Base-by-base conservation (phyloP, 2,113 vertebrate genomes). In the Brachionichthys hirsutus region DNA sequence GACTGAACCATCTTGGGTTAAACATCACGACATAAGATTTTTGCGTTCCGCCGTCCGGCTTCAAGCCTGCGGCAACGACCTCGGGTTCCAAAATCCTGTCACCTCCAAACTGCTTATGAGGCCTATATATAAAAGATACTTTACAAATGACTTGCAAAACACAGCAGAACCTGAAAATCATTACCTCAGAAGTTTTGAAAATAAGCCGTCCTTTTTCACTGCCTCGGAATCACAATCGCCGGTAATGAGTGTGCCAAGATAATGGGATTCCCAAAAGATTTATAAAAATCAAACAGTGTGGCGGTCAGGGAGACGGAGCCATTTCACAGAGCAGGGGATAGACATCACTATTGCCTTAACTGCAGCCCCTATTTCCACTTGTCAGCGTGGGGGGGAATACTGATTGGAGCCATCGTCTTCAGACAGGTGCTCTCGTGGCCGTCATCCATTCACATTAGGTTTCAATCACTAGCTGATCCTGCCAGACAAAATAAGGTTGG, bases 401-500 rank as follows among this genome's bases (percentile, higher is more conserved):
- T 72, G 75, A 83, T 81, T 75, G 65, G 58, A 83, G 63, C 65
- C 65, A 77, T 86, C 85, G 80, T 87, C 75, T 78, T 76, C 75
- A 79, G 82, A 84, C 82, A 84, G 78, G 83, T 84, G 67, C 70
- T 74, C 70, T 89, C 73, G 85, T 64, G 50, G 70, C 81, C 52
- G 57, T 85, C 80, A 87, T 88, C 81, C 51, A 80, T 88, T 80
- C 68, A 71, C 70, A 86, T 89, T 87, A 88, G 63, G 56, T 43
- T 73, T 83, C 63, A 80, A 79, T 84, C 72, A 83, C 75, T 78
- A 67, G 66, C 76, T 71, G 78, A 80, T 83, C 57, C 63, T 70
- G 51, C 30, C 49, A 54, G 68, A 73, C 67, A 67, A 77, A 78
- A 74, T 62, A 67, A 63, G 30, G 67, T 54, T 45, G 12, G 20